A percentile compares a stretch with the other conserved stretches of the same genome.
These are phyloP conservation scores for Hybognathus amarus DNA, from an alignment of 2,797 vertebrate species.

Conservation along the genomic window DNA sequence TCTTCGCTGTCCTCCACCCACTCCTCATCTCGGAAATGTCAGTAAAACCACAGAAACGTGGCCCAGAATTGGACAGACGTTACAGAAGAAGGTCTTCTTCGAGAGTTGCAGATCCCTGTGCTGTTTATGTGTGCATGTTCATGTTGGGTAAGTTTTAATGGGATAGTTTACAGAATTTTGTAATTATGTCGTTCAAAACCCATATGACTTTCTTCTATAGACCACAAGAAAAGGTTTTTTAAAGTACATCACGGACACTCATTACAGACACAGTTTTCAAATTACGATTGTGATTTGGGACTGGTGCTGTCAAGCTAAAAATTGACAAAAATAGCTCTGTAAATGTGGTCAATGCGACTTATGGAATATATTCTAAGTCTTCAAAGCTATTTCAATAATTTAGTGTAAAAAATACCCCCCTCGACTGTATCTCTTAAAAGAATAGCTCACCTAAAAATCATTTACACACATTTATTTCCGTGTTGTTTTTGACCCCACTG, in stretches of 20 bases:
- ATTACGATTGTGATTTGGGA: neutral
- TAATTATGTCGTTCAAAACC: neutral
- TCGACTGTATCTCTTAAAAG: neutral
- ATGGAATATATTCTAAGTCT: neutral
- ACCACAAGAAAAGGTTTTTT: no score
- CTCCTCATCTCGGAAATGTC: slow-evolving; percentile 41
- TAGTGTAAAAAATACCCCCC: neutral
- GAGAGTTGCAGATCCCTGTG: slow-evolving; percentile 1
- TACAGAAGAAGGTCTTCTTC: slow-evolving; percentile 13
- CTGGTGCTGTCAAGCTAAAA: neutral
- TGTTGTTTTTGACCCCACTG: neutral
- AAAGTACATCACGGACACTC: neutral
- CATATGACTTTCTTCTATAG: neutral
- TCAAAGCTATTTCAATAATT: neutral
- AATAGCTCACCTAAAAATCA: neutral
- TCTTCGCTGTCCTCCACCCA: slow-evolving; percentile 18
- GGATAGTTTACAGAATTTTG: neutral
- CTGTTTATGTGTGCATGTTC: neutral
- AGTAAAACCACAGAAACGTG: neutral
- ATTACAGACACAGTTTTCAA: neutral
- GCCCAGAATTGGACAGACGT: neutral
- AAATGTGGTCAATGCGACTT: neutral
- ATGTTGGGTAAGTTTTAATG: neutral
- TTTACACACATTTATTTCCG: neutral
- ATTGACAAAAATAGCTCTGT: neutral